A percentile compares a stretch with the other conserved stretches of the same genome.
Evolutionary conservation across 2,888 invertebrate genomes (phyloP).

Genomic region (Drosophila meridionalis): DNA sequence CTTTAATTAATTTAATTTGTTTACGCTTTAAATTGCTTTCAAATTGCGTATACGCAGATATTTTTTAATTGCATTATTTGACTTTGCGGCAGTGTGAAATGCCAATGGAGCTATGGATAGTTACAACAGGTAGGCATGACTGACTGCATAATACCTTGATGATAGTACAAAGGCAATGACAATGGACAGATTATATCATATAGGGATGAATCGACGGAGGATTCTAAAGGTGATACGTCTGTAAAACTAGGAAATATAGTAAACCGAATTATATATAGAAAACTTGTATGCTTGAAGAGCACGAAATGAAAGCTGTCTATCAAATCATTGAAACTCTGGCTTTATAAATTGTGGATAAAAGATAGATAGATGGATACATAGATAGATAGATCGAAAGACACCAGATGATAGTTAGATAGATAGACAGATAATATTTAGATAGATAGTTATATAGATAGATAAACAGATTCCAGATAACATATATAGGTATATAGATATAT

Average conservation of each 20-base stretch:
- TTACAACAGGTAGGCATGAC: neutral
- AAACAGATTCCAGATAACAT: neutral
- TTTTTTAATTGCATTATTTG: conserved; percentile 58
- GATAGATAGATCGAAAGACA: neutral
- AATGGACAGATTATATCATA: too few species aligned
- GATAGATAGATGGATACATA: neutral
- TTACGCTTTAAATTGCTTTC: conserved; percentile 58
- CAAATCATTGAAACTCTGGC: neutral
- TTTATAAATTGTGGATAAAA: neutral
- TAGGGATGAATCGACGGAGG: neutral
- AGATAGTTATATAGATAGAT: neutral
- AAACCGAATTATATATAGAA: neutral
- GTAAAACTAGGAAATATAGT: neutral
- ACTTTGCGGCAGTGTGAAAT: conserved; percentile 27
- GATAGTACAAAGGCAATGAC: too few species aligned
- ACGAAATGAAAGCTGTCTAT: neutral
- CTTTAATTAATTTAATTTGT: conserved; percentile 67
- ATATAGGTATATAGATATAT: neutral
- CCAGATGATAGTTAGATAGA: too few species aligned
- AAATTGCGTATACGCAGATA: conserved; percentile 51
- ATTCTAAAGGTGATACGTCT: neutral
- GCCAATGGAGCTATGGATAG: neutral
- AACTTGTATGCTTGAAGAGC: neutral
- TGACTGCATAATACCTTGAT: neutral
- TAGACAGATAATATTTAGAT: too few species aligned